Percentiles rank a stretch among this genome's conserved stretches.
phyloP scores from a whole-genome alignment of 2,888 invertebrate species.

The Conops quadrifasciatus region DNA sequence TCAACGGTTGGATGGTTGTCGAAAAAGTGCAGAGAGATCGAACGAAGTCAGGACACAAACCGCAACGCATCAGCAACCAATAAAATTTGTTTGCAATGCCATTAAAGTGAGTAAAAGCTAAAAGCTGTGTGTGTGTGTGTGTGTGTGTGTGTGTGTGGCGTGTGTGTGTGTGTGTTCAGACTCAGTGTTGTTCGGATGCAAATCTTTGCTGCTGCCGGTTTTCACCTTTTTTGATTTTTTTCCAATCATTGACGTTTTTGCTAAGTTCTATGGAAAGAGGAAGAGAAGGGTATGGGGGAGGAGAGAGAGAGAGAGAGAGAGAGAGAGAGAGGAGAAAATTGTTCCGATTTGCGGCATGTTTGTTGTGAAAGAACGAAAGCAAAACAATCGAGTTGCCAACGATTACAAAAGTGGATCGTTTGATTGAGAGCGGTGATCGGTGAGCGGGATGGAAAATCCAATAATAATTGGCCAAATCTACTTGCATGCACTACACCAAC shows the following conservation, averaged over 20 bases:
- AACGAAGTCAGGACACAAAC: constrained; percentile 11
- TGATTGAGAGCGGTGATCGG: too few relatives aligned
- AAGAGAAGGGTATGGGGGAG: too few relatives aligned
- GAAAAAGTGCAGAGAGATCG: background rate
- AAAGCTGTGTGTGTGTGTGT: background rate
- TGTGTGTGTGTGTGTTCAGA: background rate
- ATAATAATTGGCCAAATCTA: too few relatives aligned
- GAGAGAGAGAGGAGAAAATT: background rate
- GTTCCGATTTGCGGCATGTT: constrained; percentile 16
- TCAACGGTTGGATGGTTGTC: background rate
- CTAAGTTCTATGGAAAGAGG: too few relatives aligned
- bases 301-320: too few relatives aligned
- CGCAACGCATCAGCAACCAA: constrained; percentile 27
- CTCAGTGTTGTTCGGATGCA: too few relatives aligned
- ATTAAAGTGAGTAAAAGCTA: constrained; percentile 12
- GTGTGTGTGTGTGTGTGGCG: background rate
- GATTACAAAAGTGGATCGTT: background rate
- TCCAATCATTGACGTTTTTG: too few relatives aligned
- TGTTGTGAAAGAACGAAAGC: constrained; percentile 1
- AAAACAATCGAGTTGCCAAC: background rate
- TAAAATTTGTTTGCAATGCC: constrained; percentile 36
- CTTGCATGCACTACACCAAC: background rate
- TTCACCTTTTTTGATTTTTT: too few relatives aligned
- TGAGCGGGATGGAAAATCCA: too few relatives aligned
- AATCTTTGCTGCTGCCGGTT: too few relatives aligned